Conservation (phyloP, 1,140 invertebrate genomes). For the Acromyrmex charruanus region DNA sequence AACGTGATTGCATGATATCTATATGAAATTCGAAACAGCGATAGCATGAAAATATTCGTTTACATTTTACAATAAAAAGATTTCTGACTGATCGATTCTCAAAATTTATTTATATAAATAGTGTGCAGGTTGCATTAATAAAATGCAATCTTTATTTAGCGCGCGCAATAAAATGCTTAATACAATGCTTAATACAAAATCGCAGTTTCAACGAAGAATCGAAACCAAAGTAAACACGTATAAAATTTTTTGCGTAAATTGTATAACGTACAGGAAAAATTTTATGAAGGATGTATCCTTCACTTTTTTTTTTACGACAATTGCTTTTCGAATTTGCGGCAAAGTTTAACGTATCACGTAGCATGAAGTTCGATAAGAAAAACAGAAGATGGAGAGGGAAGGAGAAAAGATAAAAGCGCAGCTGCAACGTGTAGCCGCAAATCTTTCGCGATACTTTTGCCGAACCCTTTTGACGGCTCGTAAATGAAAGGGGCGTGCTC, state of each 20-base stretch:
- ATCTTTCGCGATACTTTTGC: slow-evolving; percentile 19
- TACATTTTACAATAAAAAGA: background rate
- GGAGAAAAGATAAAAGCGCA: slow-evolving; percentile 18
- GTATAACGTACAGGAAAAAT: background rate
- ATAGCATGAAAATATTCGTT: background rate
- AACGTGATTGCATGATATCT: background rate
- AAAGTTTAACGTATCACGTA: slow-evolving; percentile 17
- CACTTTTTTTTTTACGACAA: slow-evolving; percentile 31
- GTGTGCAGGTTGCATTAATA: background rate
- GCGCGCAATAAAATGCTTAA: background rate
- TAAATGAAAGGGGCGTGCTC: slow-evolving; percentile 54
- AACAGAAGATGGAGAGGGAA: background rate
- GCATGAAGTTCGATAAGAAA: slow-evolving; percentile 1
- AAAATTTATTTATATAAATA: background rate
- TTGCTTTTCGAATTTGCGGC: slow-evolving; percentile 18
- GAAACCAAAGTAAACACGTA: background rate
- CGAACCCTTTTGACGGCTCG: slow-evolving; percentile 49
- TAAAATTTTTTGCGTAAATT: background rate
- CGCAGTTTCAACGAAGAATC: background rate
- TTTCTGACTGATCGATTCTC: background rate
- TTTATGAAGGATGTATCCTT: background rate
- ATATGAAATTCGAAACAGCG: background rate
- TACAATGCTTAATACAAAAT: slow-evolving; percentile 3
- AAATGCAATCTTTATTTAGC: background rate
- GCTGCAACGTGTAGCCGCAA: slow-evolving; percentile 39